A percentile compares a stretch with the other conserved stretches of the same genome.
phyloP scores from a whole-genome alignment of 2,888 invertebrate species.

The Dioctria rufipes region DNA sequence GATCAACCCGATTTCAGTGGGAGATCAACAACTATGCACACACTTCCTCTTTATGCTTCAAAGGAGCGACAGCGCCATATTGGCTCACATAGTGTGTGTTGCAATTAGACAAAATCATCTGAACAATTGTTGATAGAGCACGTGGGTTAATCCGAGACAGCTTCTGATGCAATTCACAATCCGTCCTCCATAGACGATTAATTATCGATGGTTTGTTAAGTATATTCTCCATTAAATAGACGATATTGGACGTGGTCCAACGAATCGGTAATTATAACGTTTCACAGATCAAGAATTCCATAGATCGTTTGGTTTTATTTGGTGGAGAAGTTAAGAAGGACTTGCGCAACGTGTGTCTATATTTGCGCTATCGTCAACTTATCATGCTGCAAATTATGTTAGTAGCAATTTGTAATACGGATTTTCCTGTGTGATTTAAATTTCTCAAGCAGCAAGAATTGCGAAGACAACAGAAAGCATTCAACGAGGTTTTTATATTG shows the following conservation, averaged over 20 bases:
- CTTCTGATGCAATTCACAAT: slow-evolving; percentile 1
- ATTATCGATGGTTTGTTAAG: slow-evolving; percentile 15
- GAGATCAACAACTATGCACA: neutral
- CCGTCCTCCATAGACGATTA: slow-evolving; percentile 6
- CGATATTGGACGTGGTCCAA: neutral
- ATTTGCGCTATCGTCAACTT: neutral
- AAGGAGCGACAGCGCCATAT: neutral
- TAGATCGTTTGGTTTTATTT: neutral
- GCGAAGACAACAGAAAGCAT: slow-evolving; percentile 1
- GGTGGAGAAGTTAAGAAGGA: neutral
- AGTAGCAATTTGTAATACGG: neutral
- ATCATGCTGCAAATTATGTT: neutral
- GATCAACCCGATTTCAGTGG: no score
- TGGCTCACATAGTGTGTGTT: neutral
- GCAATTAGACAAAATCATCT: slow-evolving; percentile 6
- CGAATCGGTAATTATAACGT: neutral
- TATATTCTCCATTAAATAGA: neutral
- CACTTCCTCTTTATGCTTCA: neutral
- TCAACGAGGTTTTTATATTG: neutral
- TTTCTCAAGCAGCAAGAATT: neutral
- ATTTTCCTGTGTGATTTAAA: slow-evolving; percentile 16
- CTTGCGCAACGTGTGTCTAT: neutral
- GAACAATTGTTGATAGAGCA: neutral
- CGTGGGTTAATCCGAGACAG: neutral
- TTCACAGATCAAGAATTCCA: neutral